phyloP scores from a whole-genome alignment of 2,113 vertebrate genomes.

The Pelmatolapia mariae region DNA sequence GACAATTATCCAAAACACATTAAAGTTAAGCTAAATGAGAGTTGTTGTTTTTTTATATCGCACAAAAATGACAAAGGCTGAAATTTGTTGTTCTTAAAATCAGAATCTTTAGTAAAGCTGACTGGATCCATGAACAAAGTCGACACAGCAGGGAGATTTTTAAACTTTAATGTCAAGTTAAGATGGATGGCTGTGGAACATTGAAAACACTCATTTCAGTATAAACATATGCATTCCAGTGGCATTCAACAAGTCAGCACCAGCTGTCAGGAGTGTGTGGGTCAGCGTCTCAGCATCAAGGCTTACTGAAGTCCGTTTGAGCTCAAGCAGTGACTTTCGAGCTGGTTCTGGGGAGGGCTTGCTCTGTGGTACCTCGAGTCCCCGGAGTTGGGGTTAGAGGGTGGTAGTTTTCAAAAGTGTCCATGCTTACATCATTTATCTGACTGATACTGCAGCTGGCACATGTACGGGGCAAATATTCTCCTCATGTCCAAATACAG shows the following conservation, averaged over 20 bases:
- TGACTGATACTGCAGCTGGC: not conserved
- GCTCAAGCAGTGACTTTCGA: not conserved
- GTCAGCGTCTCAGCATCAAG: slow-evolving; percentile 1
- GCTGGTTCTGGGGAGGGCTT: not conserved
- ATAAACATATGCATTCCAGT: slow-evolving; percentile 73
- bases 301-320: not conserved
- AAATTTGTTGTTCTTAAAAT: not conserved
- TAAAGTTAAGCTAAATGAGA: fast-evolving
- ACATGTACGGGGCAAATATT: not conserved
- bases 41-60: not conserved
- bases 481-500: not conserved
- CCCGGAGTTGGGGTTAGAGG: not conserved
- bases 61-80: not conserved
- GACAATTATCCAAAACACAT: not conserved
- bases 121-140: not conserved
- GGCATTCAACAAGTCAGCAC: slow-evolving; percentile 59
- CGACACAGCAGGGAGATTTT: slow-evolving; percentile 25
- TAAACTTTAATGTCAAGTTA: slow-evolving; percentile 78
- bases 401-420: not conserved
- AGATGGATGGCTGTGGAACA: slow-evolving; percentile 73
- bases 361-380: not conserved
- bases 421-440: not conserved
- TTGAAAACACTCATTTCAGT: slow-evolving; percentile 77
- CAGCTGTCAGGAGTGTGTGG: slow-evolving; percentile 53
- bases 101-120: not conserved